Base-by-base conservation (phyloP, 2,113 vertebrate genomes). In the Donacobius atricapilla region DNA sequence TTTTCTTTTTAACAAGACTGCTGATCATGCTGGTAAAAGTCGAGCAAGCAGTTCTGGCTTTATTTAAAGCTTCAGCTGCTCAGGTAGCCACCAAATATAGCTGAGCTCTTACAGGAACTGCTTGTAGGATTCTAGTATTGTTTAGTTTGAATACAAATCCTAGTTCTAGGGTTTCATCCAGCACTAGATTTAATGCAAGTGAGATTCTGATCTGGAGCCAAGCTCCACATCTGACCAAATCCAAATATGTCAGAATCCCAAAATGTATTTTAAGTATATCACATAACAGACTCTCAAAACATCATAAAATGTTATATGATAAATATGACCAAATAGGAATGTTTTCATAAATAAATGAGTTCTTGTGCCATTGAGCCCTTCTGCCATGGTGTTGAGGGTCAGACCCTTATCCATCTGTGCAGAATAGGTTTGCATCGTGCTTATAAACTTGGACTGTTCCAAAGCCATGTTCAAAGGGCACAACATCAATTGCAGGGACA, bases 101-200 rank as follows among this genome's bases (percentile, higher is more conserved):
- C 76, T 31, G 54, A 90, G 61, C 25, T 90, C 80, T 82, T 88
- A 65, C 6, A 35, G 71, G 87, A 96, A 88, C 58, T 79, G 82
- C 64, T 78, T 87, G 40, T 16, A 56, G 35, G 63, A 94, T 83
- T 75, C 68, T 86, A 81, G 83, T 77, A 75, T 73, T 94, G 92
- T 93, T 97, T 94, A 86, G 93, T 95, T 90, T 93, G 92, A 95
- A 93, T 77, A 83, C 60, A 96, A 92, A 94, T 51, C 65, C 90
- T 54, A 71, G 40, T 93, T 91, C 61, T 83, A 94, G 47, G 48
- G 66, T 96, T 96, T 96, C 89, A 87, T 80, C 89, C 76, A 13
- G 0, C 82, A 56, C 80, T 84, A 94, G 89, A 79, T 60, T 92
- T 91, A 83, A 93, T 6, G 27, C 72, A 89, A 96, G 81, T 77